These are phyloP conservation scores for Neogobius melanostomus DNA, from an alignment of 2,113 vertebrate species.

Conservation along the genomic window DNA sequence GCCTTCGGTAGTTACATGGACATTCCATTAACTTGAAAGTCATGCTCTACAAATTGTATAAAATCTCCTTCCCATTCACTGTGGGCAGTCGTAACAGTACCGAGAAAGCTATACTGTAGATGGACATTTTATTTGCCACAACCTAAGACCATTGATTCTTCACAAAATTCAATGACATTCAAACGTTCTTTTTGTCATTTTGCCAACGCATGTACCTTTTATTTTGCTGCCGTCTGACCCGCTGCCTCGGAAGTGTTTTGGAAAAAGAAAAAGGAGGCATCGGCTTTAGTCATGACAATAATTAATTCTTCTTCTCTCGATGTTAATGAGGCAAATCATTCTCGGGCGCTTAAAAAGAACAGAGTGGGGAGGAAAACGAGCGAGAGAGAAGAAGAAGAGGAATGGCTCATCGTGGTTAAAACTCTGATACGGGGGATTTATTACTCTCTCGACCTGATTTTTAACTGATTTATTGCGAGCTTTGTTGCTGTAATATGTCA, in stretches of 20 bases:
- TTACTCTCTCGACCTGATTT: slow-evolving; percentile 13
- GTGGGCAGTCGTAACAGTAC: too few relatives aligned
- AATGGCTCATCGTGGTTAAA: slow-evolving; percentile 54
- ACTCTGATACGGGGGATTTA: slow-evolving; percentile 22
- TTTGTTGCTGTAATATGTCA: too few relatives aligned
- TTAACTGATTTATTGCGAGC: not conserved
- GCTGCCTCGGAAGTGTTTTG: not conserved
- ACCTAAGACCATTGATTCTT: too few relatives aligned
- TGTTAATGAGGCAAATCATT: slow-evolving; percentile 77
- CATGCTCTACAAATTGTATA: too few relatives aligned
- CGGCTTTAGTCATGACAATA: slow-evolving; percentile 76
- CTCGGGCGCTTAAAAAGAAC: slow-evolving; percentile 40
- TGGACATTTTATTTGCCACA: too few relatives aligned
- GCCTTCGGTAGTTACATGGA: too few relatives aligned
- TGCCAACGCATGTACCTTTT: too few relatives aligned
- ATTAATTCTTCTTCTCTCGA: slow-evolving; percentile 70
- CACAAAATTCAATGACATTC: too few relatives aligned
- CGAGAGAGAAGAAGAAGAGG: slow-evolving; percentile 21
- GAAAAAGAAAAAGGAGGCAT: slow-evolving; percentile 18
- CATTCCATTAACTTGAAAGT: not conserved
- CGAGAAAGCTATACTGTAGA: too few relatives aligned
- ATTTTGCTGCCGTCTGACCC: not conserved
- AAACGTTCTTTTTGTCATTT: too few relatives aligned
- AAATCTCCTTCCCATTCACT: too few relatives aligned
- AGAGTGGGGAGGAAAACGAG: not conserved